Evolutionary conservation across 2,797 vertebrate genomes (phyloP).

Genomic region (Erethizon dorsatum): DNA sequence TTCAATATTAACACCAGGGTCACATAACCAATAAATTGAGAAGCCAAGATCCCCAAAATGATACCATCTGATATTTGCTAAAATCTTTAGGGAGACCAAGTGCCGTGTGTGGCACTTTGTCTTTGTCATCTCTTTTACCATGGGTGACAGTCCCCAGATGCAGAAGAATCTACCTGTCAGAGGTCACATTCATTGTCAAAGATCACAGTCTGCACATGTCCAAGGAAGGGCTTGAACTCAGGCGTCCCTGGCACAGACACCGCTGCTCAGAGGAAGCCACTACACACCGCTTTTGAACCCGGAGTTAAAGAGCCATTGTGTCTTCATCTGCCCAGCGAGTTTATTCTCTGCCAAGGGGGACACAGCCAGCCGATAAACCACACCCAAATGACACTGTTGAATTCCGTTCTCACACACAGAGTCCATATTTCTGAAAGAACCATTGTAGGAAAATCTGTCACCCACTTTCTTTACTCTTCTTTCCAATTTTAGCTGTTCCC

Average conservation of each 20-base stretch:
- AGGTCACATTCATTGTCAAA: not conserved
- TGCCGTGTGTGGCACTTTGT: no score
- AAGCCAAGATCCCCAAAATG: not conserved
- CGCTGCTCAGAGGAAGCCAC: not conserved
- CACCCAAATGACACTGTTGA: not conserved
- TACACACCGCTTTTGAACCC: not conserved
- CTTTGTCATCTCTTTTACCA: not conserved
- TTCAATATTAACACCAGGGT: not conserved
- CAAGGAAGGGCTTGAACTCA: not conserved
- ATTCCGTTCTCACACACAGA: not conserved
- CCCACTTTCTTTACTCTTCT: not conserved
- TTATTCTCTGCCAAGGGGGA: not conserved
- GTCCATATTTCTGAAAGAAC: not conserved
- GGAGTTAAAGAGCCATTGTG: no score
- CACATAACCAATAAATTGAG: not conserved
- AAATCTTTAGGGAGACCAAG: not conserved
- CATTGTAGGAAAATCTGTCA: not conserved
- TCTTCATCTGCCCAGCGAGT: not conserved
- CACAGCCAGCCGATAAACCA: not conserved
- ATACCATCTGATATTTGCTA: not conserved
- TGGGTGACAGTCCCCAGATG: not conserved
- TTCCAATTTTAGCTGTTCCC: not conserved
- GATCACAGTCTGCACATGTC: accelerated
- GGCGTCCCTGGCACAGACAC: not conserved
- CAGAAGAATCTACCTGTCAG: not conserved